phyloP scores from a whole-genome alignment of 2,797 vertebrate genomes.

The Garrulus glandarius region DNA sequence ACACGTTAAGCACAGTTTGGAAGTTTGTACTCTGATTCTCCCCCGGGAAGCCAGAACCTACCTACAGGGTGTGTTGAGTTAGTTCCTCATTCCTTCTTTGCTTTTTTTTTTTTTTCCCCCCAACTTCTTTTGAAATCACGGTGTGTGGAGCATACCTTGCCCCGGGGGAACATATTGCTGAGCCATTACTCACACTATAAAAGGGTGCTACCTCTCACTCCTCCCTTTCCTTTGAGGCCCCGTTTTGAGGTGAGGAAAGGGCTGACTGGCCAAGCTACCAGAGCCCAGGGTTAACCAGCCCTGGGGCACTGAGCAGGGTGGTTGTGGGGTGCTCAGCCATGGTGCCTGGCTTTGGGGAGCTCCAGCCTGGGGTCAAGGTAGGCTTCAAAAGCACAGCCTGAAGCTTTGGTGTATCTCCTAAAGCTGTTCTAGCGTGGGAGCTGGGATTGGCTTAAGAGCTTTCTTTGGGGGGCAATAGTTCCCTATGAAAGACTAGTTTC shows the following conservation, averaged over 20 bases:
- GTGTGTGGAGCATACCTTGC: slow-evolving; percentile 11
- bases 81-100: slow-evolving; percentile 40
- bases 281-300: neutral
- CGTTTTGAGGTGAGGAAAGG: neutral
- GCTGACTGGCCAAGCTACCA: neutral
- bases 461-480: neutral
- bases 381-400: neutral
- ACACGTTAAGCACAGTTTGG: neutral
- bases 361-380: neutral
- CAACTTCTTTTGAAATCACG: neutral
- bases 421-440: neutral
- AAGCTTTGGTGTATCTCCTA: neutral
- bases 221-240: slow-evolving; percentile 5
- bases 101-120: neutral
- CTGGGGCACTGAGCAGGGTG: neutral
- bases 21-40: neutral
- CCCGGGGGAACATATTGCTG: neutral
- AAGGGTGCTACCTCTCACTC: neutral
- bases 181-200: slow-evolving; percentile 16
- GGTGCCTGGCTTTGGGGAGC: neutral
- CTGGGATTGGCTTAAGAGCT: neutral
- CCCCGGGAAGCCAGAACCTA: neutral
- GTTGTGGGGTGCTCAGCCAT: neutral
- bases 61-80: slow-evolving; percentile 13
- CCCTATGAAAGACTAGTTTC: neutral